Conservation (phyloP, 2,113 vertebrate genomes). For the Apus apus region DNA sequence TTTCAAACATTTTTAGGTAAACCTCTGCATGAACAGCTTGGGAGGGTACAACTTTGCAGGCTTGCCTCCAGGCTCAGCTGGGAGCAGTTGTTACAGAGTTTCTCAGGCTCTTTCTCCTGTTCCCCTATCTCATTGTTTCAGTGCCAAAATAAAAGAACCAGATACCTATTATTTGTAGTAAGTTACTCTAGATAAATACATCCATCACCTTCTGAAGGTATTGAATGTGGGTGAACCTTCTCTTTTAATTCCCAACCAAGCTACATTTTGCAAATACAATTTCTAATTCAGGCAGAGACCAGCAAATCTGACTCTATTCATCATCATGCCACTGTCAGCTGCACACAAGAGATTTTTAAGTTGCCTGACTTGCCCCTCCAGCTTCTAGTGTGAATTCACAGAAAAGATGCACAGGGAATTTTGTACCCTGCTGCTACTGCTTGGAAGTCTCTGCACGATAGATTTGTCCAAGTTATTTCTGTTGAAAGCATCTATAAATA, state of each 20-base stretch:
- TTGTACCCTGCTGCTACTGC: neutral
- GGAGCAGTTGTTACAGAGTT: neutral
- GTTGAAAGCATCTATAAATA: slow-evolving; percentile 48
- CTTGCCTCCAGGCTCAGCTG: neutral
- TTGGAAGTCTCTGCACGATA: neutral
- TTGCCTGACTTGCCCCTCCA: neutral
- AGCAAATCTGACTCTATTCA: neutral
- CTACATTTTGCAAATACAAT: neutral
- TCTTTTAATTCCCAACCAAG: neutral
- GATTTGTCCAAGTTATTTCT: slow-evolving; percentile 53
- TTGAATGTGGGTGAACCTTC: neutral
- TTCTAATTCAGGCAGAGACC: neutral
- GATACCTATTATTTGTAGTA: neutral
- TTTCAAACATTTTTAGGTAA: neutral
- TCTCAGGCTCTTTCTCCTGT: slow-evolving; percentile 31
- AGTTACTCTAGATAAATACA: slow-evolving; percentile 19
- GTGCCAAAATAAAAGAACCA: slow-evolving; percentile 9
- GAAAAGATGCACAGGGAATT: neutral
- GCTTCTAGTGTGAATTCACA: neutral
- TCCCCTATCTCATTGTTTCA: slow-evolving; percentile 43
- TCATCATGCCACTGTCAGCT: neutral
- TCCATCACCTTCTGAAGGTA: neutral
- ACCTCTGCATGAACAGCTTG: neutral
- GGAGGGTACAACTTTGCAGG: neutral
- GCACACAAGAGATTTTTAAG: neutral